Evolutionary conservation across 2,797 vertebrate species (phyloP).

Genomic region (Poeciliopsis turneri): DNA sequence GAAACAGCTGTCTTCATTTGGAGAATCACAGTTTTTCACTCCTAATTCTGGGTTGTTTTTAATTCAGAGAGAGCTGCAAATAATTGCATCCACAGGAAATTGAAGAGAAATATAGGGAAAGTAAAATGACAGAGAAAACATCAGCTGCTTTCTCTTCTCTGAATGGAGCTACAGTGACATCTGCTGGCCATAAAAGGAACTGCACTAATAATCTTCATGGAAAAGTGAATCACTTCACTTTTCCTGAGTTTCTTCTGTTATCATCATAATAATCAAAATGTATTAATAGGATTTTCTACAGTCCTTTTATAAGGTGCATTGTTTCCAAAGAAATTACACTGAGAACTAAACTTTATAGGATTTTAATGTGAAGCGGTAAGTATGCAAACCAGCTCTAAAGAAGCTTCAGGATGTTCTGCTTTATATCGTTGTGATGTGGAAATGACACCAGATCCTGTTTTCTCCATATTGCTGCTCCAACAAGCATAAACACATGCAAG

Average conservation of each 20-base stretch:
- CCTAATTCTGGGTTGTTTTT: not conserved
- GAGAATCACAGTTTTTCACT: conserved; percentile 1
- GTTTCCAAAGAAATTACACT: too few species aligned
- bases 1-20: not conserved
- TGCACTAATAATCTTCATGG: not conserved
- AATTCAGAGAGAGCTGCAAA: not conserved
- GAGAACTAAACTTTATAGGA: too few species aligned
- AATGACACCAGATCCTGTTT: not conserved
- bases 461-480: not conserved
- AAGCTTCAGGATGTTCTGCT: not conserved
- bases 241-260: too few species aligned
- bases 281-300: not conserved
- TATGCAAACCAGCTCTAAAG: not conserved
- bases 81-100: not conserved
- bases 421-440: not conserved
- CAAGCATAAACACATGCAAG: not conserved
- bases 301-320: too few species aligned
- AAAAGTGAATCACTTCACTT: too few species aligned
- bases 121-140: not conserved
- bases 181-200: conserved; percentile 38
- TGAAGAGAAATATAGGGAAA: not conserved
- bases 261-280: too few species aligned
- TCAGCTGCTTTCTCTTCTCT: not conserved
- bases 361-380: not conserved
- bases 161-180: conserved; percentile 62